phyloP scores from a whole-genome alignment of 2,113 vertebrate species.

The Setophaga kirtlandii region DNA sequence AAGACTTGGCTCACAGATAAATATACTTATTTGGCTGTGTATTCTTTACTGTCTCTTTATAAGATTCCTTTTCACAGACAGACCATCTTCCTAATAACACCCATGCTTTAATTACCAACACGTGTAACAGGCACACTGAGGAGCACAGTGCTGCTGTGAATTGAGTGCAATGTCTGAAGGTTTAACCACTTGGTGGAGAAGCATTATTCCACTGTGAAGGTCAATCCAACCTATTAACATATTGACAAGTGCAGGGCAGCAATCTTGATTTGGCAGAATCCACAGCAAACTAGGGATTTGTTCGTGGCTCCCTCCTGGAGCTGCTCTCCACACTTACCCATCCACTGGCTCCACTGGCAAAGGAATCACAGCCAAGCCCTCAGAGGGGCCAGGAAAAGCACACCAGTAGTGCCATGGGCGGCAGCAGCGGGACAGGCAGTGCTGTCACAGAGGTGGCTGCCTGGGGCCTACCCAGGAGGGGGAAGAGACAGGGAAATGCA shows the following conservation, averaged over 20 bases:
- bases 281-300: not conserved
- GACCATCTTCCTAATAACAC: not conserved
- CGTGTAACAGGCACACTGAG: not conserved
- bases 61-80: not conserved
- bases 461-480: not conserved
- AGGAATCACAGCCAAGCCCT: not conserved
- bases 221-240: not conserved
- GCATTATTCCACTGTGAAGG: not conserved
- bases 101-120: not conserved
- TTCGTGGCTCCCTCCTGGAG: rapidly evolving
- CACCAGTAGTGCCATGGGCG: not conserved
- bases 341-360: not conserved
- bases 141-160: not conserved
- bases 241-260: not conserved
- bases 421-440: not conserved
- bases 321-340: not conserved
- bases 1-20: not conserved
- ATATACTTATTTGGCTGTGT: not conserved
- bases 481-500: not conserved
- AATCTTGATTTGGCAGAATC: not conserved
- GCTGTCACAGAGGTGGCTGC: not conserved
- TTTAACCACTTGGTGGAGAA: not conserved
- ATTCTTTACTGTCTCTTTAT: not conserved
- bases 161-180: not conserved
- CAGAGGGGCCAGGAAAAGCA: not conserved